Evolutionary conservation across 2,888 invertebrate species (phyloP), one percentile per base, ranked within the genome.

Genomic region (Archips xylosteana): DNA sequence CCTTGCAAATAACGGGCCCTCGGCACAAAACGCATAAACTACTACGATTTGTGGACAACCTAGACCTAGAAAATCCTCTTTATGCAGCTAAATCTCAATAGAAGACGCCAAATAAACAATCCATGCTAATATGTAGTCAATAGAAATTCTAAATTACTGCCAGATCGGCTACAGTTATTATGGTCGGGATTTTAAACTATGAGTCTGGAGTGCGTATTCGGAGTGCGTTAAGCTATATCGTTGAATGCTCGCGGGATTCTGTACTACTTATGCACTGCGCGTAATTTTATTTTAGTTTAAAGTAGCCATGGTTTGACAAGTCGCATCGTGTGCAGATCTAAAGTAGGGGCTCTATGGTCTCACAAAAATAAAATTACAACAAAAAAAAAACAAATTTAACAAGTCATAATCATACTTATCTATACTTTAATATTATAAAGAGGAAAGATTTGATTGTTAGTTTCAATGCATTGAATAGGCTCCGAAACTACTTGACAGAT

Each of bases 81-180:
- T 54, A 42, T 32, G 42, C 57, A 42, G 60, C 60, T 65, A 65
- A 60, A 74, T 65, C 64, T 74, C 74, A 73, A 73, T 73, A 65
- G 10, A 15, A 54, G 45, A 65, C 45, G 70, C 69, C 74, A 69
- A 74, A 74, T 70, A 70, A 74, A 74, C 15, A 49, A 74, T 64
- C 65, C 65, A 74, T 74, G 74, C 60, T 74, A 74, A 74, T 74
- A 47, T 69, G 45, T 36, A 65, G 74, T 65, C 74, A 69, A 74
- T 74, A 74, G 69, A n/a, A 54, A 70, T 36, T 54, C 69, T 74
- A 65, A 74, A 69, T 59, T 65, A 70, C 69, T 51, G 54, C 64
- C 63, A 64, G 73, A 73, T 63, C 71, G 23, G 63, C 36, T 68
- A 57, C 72, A 68, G 62, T 63, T 72, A 68, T 63, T 39, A 63